Evolutionary conservation across 2,888 invertebrate species (phyloP).

Genomic region (Acleris cristana): DNA sequence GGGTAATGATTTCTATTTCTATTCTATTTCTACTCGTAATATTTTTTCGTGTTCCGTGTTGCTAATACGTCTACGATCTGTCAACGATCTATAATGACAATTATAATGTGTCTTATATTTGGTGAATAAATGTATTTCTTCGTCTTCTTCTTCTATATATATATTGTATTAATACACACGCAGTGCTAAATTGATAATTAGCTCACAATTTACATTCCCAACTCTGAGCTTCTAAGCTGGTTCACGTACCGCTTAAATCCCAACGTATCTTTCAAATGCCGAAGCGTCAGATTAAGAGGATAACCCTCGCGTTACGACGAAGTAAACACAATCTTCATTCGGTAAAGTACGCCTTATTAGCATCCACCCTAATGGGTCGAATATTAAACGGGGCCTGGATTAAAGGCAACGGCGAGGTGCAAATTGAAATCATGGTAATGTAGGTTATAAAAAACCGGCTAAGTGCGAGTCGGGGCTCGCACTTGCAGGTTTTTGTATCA

Average conservation of each 20-base stretch:
- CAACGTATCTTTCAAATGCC: conserved; percentile 32
- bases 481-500: too few species aligned
- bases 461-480: not conserved
- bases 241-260: conserved; percentile 5
- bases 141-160: too few species aligned
- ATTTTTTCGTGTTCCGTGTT: too few species aligned
- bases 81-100: too few species aligned
- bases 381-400: conserved; percentile 61
- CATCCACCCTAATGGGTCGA: conserved; percentile 59
- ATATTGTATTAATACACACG: too few species aligned
- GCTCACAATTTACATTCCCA: not conserved
- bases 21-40: too few species aligned
- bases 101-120: too few species aligned
- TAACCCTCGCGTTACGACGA: conserved; percentile 54
- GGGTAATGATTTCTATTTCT: too few species aligned
- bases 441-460: conserved; percentile 13
- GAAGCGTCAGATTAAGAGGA: conserved; percentile 62
- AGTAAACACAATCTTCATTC: conserved; percentile 66
- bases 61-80: too few species aligned
- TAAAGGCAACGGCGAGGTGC: conserved; percentile 54
- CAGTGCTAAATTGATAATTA: not conserved
- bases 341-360: conserved; percentile 57
- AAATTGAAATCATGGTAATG: conserved; percentile 54
- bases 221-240: not conserved
- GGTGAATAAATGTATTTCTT: too few species aligned